Base-by-base conservation (phyloP, 2,797 vertebrate genomes). In the Myripristis murdjan region DNA sequence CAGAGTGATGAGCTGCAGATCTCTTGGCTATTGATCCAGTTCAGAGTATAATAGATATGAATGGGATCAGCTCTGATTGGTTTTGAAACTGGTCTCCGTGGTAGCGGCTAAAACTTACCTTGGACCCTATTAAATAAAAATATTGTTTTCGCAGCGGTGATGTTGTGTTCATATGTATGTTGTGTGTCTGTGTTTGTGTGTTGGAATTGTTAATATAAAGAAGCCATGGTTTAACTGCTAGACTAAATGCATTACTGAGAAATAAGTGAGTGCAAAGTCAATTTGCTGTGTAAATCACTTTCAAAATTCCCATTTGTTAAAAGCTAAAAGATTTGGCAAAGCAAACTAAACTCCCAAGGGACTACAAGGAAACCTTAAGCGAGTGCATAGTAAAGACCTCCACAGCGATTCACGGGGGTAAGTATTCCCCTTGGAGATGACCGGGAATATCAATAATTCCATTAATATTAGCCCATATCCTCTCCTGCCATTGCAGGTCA, bases 1-100 rank as follows among this genome's bases (percentile, higher is more conserved):
- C 43, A 78, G 89, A 92, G 84, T 67, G 76, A 92, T 90, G 89
- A 88, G 77, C 79, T 79, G 71, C 88, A 86, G 81, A 82, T 83
- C 84, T 84, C 84, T 84, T 77, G 80, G 71, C 70, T 83, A 91
- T 92, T 56, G 91, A 92, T 90, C 86, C 82, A 24, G 18, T 62
- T 82, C 62, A 68, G 61, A 64, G 61, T 43, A 70, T 87, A 91
- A 89, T 87, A 78, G 89, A 86, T 92, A 88, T 83, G 71, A 87
- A 91, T 85, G 83, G 80, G 76, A 85, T 83, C 65, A 12, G 63
- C 71, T 73, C 79, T 79, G 82, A 89, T 85, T 84, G 78, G 76
- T 86, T 88, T 84, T 87, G 73, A 88, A 84, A 85, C 86, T 80
- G 73, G 87, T 81, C 57, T 79, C 58, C 52, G 47, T 68, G 72